phyloP scores from a whole-genome alignment of 35 echinoderm and acorn worm genomes.

The Anneissia japonica region DNA sequence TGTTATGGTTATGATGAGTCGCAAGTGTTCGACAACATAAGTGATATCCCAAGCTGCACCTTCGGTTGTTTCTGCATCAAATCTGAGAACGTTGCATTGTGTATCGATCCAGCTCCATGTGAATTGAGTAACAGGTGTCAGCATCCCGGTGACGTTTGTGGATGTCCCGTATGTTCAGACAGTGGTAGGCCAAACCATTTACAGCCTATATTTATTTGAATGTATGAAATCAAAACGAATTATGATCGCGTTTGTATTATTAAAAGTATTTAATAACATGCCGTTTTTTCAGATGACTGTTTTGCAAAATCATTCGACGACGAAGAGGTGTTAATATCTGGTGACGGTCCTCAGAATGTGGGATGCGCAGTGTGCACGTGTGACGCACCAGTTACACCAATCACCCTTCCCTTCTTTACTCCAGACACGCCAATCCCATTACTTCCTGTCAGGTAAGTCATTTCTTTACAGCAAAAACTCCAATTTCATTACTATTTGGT shows the following conservation, averaged over 20 bases:
- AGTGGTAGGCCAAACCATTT: not conserved
- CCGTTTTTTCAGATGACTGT: no score
- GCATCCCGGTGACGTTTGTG: not conserved
- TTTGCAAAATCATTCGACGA: not conserved
- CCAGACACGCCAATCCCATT: not conserved
- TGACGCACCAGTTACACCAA: not conserved
- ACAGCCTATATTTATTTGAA: no score
- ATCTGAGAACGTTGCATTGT: not conserved
- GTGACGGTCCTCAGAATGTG: not conserved
- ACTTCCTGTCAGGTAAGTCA: not conserved
- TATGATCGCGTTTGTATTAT: no score
- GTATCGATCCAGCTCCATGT: not conserved
- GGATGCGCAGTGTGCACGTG: not conserved
- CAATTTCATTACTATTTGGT: no score
- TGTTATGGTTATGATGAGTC: not conserved
- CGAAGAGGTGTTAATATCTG: not conserved
- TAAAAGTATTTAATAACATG: no score
- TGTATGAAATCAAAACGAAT: no score
- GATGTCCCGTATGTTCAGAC: not conserved
- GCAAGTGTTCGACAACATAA: not conserved
- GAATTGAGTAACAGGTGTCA: not conserved
- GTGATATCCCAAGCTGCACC: not conserved
- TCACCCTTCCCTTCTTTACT: not conserved
- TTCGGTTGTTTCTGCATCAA: not conserved
- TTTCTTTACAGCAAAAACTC: no score